Conservation (phyloP, 2,888 invertebrate species). For the Ophioninae sp. region DNA sequence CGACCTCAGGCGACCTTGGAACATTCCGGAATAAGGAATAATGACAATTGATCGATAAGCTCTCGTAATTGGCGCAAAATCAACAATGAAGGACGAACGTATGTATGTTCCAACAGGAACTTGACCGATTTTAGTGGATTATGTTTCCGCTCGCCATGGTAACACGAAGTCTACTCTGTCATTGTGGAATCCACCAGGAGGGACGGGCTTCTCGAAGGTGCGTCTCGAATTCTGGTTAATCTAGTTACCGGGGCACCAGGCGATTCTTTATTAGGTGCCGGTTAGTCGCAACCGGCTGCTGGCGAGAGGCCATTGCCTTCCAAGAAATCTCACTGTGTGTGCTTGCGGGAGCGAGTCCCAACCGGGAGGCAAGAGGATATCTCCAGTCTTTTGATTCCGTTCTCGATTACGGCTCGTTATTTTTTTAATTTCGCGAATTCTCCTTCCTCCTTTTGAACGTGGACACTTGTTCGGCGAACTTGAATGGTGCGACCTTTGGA, state of each 20-base stretch:
- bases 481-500: background rate
- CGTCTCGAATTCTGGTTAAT: conserved; percentile 63
- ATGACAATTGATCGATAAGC: background rate
- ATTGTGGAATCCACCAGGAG: conserved; percentile 27
- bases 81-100: too few species aligned
- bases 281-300: conserved; percentile 53
- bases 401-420: background rate
- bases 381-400: conserved; percentile 4
- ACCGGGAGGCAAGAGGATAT: background rate
- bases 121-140: conserved; percentile 5
- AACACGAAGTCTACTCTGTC: conserved; percentile 21
- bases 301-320: conserved; percentile 57
- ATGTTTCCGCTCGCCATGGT: background rate
- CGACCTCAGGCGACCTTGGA: conserved; percentile 1
- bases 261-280: conserved; percentile 63
- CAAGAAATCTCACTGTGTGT: conserved; percentile 22
- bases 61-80: too few species aligned
- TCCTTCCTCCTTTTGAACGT: background rate
- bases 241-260: conserved; percentile 57
- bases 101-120: background rate
- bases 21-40: conserved; percentile 15
- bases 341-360: conserved; percentile 2
- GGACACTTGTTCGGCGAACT: background rate
- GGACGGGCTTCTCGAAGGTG: conserved; percentile 37
- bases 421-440: background rate